These are phyloP conservation scores for Thaleichthys pacificus DNA, from an alignment of 2,797 vertebrate genomes.

Conservation along the genomic window DNA sequence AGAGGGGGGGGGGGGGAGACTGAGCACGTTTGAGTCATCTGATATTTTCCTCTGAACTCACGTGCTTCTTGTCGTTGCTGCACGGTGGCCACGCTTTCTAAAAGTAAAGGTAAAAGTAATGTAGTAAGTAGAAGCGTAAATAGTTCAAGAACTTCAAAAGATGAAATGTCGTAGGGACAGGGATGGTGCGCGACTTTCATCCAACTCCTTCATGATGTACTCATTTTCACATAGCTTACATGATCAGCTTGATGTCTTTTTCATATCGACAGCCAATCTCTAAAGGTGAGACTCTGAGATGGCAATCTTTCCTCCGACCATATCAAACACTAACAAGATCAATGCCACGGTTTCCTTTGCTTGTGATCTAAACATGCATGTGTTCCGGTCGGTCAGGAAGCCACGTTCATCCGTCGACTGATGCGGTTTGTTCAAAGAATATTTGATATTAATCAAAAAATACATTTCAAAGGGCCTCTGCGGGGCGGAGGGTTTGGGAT, in stretches of 20 bases:
- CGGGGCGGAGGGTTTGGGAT: constrained; percentile 35
- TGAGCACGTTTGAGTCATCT: no score
- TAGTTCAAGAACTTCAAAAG: no score
- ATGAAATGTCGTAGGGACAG: no score
- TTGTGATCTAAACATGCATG: constrained; percentile 18
- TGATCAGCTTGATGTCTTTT: neutral
- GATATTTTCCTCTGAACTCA: no score
- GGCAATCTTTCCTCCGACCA: constrained; percentile 7
- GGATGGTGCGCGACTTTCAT: no score
- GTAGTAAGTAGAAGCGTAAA: no score
- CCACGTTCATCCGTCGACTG: constrained; percentile 63
- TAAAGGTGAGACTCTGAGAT: constrained; percentile 1
- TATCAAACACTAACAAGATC: constrained; percentile 50
- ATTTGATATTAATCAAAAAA: constrained; percentile 53
- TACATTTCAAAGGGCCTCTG: constrained; percentile 47
- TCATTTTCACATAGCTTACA: neutral
- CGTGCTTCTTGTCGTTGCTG: no score
- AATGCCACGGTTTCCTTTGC: constrained; percentile 32
- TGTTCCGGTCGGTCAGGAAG: constrained; percentile 68
- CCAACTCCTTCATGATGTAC: neutral
- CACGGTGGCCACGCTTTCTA: no score
- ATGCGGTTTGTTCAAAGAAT: constrained; percentile 73
- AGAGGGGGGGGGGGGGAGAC: no score
- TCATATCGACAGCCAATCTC: constrained; percentile 1
- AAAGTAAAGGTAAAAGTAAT: no score